Base-by-base conservation (phyloP, 2,797 vertebrate genomes). In the Luscinia megarhynchos region DNA sequence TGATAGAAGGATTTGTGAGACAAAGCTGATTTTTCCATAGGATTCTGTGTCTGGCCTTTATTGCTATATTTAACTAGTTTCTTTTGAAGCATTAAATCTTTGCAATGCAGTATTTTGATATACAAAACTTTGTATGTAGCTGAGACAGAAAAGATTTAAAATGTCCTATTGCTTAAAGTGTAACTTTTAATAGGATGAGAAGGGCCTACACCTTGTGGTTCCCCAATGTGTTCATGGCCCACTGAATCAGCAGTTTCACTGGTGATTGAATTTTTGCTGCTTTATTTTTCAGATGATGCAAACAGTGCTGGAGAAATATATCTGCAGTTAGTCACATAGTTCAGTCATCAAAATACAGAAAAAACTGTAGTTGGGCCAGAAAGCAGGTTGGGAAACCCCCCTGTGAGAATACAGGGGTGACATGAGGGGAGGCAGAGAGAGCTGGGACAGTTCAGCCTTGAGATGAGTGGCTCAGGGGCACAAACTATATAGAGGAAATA, bases 21-120 rank as follows among this genome's bases (percentile, higher is more conserved):
- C 84, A 93, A 96, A 92, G 74, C 70, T 69, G 88, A 21, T 80
- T 58, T 86, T 41, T 41, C 15, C 15, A 70, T 67, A 90, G 48
- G 55, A 67, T 85, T 89, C 29, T 64, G 8, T 82, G 51, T 89
- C 84, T 96, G 81, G 63, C 78, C 87, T 89, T 55, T 76, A 73
- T 76, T 87, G 30, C 36, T 87, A 11, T 87, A 43, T 90, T 89
- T 63, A 89, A 87, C 70, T 82, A 63, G 55, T 76, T 92, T 94
- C 8, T 93, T 91, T 77, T 61, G 72, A 64, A 43, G 30, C 30
- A 51, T 92, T 57, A 77, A 67, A 67, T 85, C n/a, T 68, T 68
- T 64, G 6, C 41, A 70, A 18, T 41, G 48, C 14, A 32, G 5
- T 92, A 48, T 94, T 92, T 94, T 84, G 50, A 21, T 93, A 43